Evolutionary conservation across 2,797 vertebrate species (phyloP).

Genomic region (Meda fulgida): DNA sequence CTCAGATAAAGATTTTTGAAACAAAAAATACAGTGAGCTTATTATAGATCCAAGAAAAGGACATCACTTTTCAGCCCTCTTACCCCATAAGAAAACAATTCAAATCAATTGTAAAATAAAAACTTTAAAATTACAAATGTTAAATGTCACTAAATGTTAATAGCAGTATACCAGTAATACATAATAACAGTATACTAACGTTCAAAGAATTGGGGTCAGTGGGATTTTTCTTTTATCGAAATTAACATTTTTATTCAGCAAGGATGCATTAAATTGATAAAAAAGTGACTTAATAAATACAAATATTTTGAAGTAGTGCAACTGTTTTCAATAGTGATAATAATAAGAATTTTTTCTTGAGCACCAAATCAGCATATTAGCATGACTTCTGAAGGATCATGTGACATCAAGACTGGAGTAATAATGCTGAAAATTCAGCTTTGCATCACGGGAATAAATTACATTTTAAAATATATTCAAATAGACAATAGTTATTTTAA

Average conservation of each 20-base stretch:
- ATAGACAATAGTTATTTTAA: neutral
- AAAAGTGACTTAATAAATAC: neutral
- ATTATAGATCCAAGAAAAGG: neutral
- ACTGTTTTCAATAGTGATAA: neutral
- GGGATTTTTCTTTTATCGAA: neutral
- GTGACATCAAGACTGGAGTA: neutral
- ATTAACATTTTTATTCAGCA: neutral
- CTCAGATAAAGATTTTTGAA: neutral
- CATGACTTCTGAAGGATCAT: neutral
- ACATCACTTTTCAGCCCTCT: neutral
- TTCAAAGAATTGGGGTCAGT: neutral
- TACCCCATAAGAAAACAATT: neutral
- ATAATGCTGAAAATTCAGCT: neutral
- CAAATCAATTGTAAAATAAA: neutral
- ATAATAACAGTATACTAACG: neutral
- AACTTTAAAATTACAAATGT: neutral
- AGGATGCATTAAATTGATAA: neutral
- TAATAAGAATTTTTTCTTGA: neutral
- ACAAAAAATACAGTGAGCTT: neutral
- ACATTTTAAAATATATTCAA: neutral
- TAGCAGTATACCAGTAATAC: no score
- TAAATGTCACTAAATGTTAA: neutral
- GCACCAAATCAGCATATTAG: neutral
- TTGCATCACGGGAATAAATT: neutral
- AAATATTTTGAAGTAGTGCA: neutral